phyloP scores from a whole-genome alignment of 1,140 invertebrate genomes.

The Aphelenchoides fujianensis region DNA sequence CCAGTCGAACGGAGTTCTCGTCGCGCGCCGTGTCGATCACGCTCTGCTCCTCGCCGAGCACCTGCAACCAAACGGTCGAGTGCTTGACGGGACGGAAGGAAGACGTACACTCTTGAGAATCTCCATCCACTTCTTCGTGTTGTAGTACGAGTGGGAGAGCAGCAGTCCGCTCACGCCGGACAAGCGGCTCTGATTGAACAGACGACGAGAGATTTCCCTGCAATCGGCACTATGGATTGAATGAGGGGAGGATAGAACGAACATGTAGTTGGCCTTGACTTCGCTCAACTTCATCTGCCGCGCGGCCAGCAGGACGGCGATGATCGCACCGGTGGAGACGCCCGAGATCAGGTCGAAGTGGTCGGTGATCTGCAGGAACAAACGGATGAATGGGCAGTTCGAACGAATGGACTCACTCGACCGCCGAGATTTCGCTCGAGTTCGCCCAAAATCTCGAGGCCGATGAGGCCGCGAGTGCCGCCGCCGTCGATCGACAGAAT shows the following conservation, averaged over 20 bases:
- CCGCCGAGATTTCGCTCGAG: slow-evolving; percentile 62
- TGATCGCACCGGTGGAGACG: slow-evolving; percentile 76
- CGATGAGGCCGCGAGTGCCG: slow-evolving; percentile 68
- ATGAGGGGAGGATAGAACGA: no score
- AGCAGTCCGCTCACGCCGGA: slow-evolving; percentile 76
- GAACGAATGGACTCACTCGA: slow-evolving; percentile 44
- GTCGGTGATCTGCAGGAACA: slow-evolving; percentile 56
- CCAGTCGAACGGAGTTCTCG: slow-evolving; percentile 37
- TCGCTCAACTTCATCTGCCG: slow-evolving; percentile 50
- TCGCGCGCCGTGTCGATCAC: slow-evolving; percentile 44
- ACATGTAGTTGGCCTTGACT: slow-evolving; percentile 50
- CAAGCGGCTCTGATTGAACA: slow-evolving; percentile 62
- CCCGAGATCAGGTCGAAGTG: slow-evolving; percentile 85
- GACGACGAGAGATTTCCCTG: slow-evolving; percentile 51
- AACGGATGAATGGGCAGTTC: not conserved
- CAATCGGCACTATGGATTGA: no score
- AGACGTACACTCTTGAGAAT: slow-evolving; percentile 68
- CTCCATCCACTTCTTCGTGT: slow-evolving; percentile 79
- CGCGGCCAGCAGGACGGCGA: slow-evolving; percentile 63
- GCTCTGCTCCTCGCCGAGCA: slow-evolving; percentile 31
- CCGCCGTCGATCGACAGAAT: slow-evolving; percentile 85
- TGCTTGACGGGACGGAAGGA: no score
- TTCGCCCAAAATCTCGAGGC: slow-evolving; percentile 51
- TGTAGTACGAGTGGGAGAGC: slow-evolving; percentile 84
- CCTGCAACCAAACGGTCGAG: slow-evolving; percentile 23